Evolutionary conservation across 1,140 invertebrate species (phyloP).

Genomic region (Ostrea denselamellosa): DNA sequence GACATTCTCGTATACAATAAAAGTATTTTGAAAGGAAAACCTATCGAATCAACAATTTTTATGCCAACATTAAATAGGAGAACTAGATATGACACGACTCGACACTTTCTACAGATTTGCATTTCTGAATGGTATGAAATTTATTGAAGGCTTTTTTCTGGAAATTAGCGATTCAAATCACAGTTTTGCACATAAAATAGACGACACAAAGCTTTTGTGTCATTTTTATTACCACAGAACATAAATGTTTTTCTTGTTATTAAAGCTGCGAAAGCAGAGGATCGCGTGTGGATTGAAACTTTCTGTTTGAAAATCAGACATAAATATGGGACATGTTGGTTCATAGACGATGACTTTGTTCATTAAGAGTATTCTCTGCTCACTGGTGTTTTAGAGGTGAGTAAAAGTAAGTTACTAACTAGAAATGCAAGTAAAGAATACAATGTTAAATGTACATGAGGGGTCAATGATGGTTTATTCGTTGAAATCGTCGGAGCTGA

Average conservation of each 20-base stretch:
- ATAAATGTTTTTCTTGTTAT: not conserved
- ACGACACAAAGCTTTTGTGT: constrained; percentile 7
- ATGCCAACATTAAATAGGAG: constrained; percentile 25
- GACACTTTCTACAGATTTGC: constrained; percentile 22
- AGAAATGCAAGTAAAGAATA: not conserved
- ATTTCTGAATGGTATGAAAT: not conserved
- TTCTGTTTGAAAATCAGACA: not conserved
- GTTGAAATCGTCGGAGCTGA: no score
- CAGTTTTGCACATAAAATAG: not conserved
- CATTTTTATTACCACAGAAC: constrained; percentile 24
- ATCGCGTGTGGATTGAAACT: not conserved
- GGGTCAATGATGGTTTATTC: no score
- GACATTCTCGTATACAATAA: not conserved
- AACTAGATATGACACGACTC: constrained; percentile 11
- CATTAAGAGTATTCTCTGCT: not conserved
- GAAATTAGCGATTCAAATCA: constrained; percentile 3
- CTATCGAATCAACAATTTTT: constrained; percentile 2
- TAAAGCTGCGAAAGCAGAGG: not conserved
- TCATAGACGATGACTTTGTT: not conserved
- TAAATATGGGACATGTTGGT: not conserved
- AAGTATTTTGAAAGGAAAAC: not conserved
- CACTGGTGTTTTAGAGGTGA: not conserved
- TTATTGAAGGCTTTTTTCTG: not conserved
- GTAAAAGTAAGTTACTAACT: not conserved
- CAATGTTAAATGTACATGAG: no score